These are phyloP conservation scores for Onychostoma macrolepis DNA, from an alignment of 2,113 vertebrate species.

Conservation along the genomic window DNA sequence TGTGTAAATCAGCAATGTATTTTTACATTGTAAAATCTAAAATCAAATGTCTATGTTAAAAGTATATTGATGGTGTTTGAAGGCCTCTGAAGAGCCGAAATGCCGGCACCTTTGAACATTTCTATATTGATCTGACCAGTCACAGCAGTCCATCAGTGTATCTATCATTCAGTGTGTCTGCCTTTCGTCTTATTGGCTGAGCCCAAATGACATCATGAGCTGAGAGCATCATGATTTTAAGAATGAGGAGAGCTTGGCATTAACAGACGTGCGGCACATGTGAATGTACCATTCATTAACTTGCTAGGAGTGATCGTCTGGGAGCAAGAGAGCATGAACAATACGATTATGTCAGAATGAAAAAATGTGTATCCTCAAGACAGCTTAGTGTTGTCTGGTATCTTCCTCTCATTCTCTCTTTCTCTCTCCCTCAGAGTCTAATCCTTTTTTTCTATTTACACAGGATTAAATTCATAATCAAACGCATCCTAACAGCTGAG, in stretches of 20 bases:
- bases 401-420: not conserved
- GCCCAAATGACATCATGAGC: not conserved
- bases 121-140: not conserved
- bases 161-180: not conserved
- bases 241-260: not conserved
- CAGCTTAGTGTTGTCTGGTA: constrained; percentile 17
- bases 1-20: not conserved
- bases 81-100: not conserved
- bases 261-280: constrained; percentile 5
- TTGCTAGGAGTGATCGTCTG: constrained; percentile 3
- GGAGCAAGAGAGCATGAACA: constrained; percentile 13
- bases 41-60: not conserved
- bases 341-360: constrained; percentile 27
- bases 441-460: constrained; percentile 36
- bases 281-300: not conserved
- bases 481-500: constrained; percentile 24
- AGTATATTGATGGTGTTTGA: not conserved
- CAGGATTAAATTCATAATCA: constrained; percentile 35
- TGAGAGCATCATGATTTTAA: not conserved
- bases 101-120: not conserved
- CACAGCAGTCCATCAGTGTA: not conserved
- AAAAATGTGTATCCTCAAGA: constrained; percentile 21
- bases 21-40: not conserved
- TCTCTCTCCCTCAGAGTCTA: constrained; percentile 10
- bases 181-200: not conserved